phyloP scores from a whole-genome alignment of 2,797 vertebrate genomes.

The Hoplostethus mediterraneus region DNA sequence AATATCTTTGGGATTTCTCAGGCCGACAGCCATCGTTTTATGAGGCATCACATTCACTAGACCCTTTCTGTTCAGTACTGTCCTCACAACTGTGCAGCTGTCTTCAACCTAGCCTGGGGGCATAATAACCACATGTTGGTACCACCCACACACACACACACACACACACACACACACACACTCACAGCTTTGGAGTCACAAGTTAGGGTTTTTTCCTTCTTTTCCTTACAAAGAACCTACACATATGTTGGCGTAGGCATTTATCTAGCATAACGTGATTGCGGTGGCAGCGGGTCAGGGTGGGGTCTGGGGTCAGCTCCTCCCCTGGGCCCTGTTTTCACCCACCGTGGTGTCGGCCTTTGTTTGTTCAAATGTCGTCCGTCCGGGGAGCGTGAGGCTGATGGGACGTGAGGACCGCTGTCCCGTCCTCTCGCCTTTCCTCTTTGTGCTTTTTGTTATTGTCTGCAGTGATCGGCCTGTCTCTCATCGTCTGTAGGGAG shows the following conservation, averaged over 20 bases:
- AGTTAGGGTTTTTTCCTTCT: conserved; percentile 60
- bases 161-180: conserved; percentile 37
- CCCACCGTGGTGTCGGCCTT: conserved; percentile 58
- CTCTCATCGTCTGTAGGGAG: no score
- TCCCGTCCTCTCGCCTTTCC: conserved; percentile 12
- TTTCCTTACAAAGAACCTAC: conserved; percentile 69
- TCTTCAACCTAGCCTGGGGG: conserved; percentile 63
- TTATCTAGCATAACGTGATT: conserved; percentile 79
- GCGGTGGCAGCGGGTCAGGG: conserved; percentile 56
- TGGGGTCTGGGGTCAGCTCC: conserved; percentile 62
- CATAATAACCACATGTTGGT: conserved; percentile 69
- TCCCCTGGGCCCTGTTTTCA: conserved; percentile 59
- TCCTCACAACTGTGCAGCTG: conserved; percentile 75
- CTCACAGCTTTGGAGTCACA: conserved; percentile 58
- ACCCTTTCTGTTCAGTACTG: conserved; percentile 59
- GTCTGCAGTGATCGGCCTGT: neutral
- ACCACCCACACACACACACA: conserved; percentile 38
- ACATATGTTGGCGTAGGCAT: conserved; percentile 69
- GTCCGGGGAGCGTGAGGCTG: conserved; percentile 38
- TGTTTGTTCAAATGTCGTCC: conserved; percentile 62
- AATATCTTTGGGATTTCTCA: conserved; percentile 52
- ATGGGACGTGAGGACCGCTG: conserved; percentile 50
- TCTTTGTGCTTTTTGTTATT: conserved; percentile 18
- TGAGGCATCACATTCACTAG: conserved; percentile 53
- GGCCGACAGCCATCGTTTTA: conserved; percentile 57